Base-by-base conservation (phyloP, 2,797 vertebrate genomes). In the Rhinoraja longicauda region DNA sequence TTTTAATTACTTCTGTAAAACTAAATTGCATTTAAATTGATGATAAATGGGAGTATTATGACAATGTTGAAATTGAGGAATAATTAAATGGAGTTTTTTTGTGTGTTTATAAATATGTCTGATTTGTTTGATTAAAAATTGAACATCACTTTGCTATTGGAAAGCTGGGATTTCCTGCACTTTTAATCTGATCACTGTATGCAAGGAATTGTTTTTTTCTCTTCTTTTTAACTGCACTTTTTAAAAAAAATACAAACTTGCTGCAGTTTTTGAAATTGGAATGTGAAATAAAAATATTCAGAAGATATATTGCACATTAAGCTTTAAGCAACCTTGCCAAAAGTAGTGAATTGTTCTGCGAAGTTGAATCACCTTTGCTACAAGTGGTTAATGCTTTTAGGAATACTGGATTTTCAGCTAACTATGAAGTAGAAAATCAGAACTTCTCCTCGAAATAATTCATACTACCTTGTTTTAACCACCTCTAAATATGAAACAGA, bases 131-230 rank as follows among this genome's bases (percentile, higher is more conserved):
- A n/a, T 17, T 32, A 19, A 36, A 32, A 64, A 88, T 17, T 88
- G 59, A 64, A n/a, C 10, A 26, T 77, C 7, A 6, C 62, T 88
- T 67, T 67, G 62, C 15, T 88, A 67, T 64, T 88, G 15, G n/a
- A 67, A 36, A 36, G 84, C n/a, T 88, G 84, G 62, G 15, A 88
- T 88, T 88, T 88, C 64, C 59, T 88, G 82, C 82, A 86, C 82
- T 86, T 86, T 84, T 57, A 84, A 26, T 86, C 57, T 24, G 17
- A 62, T 59, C 26, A 9, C 79, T 62, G 29, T n/a, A 82, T 86
- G 59, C 12, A 32, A 32, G 29, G 1, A 1, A 36, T 67, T 15
- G 1, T 12, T 84, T 29, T 88, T 67, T 36, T 88, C 57, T 67
- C 15, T 64, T n/a, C 81, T 64, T 17, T 62, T 64, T 19, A 10